phyloP scores from a whole-genome alignment of 1,140 invertebrate genomes.

The Homarus americanus region DNA sequence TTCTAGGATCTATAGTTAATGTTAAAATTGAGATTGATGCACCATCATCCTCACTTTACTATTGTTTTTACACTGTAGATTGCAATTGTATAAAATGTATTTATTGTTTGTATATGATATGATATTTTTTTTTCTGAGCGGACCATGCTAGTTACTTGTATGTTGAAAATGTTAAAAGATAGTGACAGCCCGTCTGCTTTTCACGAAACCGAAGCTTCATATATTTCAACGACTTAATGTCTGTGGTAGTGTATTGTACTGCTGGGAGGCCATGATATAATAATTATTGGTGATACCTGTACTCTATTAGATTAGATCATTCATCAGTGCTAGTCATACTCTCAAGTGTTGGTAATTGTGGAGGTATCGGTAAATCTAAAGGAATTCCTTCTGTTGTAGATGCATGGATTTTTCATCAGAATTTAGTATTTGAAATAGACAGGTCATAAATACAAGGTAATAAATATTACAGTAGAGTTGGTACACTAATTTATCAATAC shows the following conservation, averaged over 20 bases:
- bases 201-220: slow-evolving; percentile 38
- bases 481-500: background rate
- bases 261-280: slow-evolving; percentile 5
- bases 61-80: slow-evolving; percentile 67
- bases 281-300: background rate
- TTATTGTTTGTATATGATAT: slow-evolving; percentile 52
- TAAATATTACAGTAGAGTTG: background rate
- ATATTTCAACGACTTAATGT: slow-evolving; percentile 44
- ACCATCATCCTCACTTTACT: slow-evolving; percentile 49
- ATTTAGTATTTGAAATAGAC: background rate
- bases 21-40: slow-evolving; percentile 52
- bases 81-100: slow-evolving; percentile 70
- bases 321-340: background rate
- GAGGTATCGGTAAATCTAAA: slow-evolving; percentile 10
- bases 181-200: slow-evolving; percentile 15
- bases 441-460: background rate
- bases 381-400: slow-evolving; percentile 17
- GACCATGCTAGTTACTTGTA: slow-evolving; percentile 43
- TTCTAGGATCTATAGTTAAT: slow-evolving; percentile 58
- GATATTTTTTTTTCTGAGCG: slow-evolving; percentile 27
- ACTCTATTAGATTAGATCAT: background rate
- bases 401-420: slow-evolving; percentile 49
- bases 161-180: slow-evolving; percentile 31
- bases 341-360: background rate
- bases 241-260: slow-evolving; percentile 33